Evolutionary conservation across 2,113 vertebrate species (phyloP).

Genomic region (Misgurnus anguillicaudatus): DNA sequence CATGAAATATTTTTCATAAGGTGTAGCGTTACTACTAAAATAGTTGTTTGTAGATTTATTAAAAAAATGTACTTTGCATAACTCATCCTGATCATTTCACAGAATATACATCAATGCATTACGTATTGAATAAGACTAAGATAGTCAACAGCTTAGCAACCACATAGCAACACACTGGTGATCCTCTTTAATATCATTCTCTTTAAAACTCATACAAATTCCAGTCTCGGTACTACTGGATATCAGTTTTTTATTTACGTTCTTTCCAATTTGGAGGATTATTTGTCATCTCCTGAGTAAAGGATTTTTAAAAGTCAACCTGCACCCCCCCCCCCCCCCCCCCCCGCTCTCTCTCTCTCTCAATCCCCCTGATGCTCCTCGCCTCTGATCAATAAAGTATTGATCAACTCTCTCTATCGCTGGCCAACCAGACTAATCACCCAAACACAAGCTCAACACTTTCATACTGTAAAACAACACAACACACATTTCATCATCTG

Average conservation of each 20-base stretch:
- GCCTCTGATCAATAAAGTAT: conserved; percentile 79
- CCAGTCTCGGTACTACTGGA: conserved; percentile 26
- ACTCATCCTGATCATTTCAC: too few relatives aligned
- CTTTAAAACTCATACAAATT: too few relatives aligned
- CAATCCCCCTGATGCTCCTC: conserved; percentile 78
- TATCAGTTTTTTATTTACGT: conserved; percentile 65
- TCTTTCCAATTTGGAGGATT: conserved; percentile 73
- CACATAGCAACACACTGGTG: not conserved
- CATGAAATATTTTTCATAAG: too few relatives aligned
- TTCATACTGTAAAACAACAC: conserved; percentile 51
- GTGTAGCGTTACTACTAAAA: too few relatives aligned
- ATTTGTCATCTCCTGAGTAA: conserved; percentile 82
- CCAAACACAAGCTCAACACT: conserved; percentile 78
- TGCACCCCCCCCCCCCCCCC: conserved; percentile 69
- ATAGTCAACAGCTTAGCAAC: not conserved
- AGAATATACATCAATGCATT: too few relatives aligned
- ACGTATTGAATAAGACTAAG: too few relatives aligned
- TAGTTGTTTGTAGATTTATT: too few relatives aligned
- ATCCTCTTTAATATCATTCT: too few relatives aligned
- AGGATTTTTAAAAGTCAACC: conserved; percentile 85
- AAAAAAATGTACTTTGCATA: too few relatives aligned
- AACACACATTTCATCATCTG: conserved; percentile 23
- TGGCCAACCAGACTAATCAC: conserved; percentile 85
- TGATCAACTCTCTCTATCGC: conserved; percentile 86
- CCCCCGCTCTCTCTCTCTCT: conserved; percentile 70